These are phyloP conservation scores for Cyphomyrus plagiostoma DNA, from an alignment of 2,113 vertebrate species.

Conservation along the genomic window DNA sequence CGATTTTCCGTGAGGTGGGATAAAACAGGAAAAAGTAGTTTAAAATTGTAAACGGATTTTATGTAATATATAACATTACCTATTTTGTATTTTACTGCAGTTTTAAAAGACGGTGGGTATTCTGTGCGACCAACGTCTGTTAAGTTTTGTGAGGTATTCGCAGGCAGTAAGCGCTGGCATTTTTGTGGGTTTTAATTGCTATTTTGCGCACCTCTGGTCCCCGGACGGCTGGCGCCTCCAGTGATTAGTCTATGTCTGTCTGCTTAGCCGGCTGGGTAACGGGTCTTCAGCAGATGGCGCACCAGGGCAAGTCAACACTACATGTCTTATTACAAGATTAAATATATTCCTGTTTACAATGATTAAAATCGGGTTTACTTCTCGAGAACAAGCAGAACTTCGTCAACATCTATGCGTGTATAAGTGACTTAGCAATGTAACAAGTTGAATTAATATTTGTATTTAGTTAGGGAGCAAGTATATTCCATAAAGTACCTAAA, in stretches of 20 bases:
- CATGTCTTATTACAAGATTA: background rate
- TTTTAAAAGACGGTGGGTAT: conserved; percentile 47
- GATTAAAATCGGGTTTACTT: background rate
- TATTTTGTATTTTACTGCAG: conserved; percentile 50
- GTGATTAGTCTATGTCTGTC: conserved; percentile 44
- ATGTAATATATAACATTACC: conserved; percentile 33
- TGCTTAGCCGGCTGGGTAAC: conserved; percentile 1
- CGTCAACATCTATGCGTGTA: background rate
- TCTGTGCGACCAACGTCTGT: conserved; percentile 40
- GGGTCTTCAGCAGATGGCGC: conserved; percentile 45
- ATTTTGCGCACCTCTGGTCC: conserved; percentile 54
- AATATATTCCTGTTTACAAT: conserved; percentile 4
- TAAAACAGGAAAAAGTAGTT: background rate
- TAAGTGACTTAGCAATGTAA: background rate
- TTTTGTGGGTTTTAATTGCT: conserved; percentile 64
- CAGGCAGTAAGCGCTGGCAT: conserved; percentile 47
- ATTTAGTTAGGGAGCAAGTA: background rate
- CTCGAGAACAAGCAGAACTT: background rate
- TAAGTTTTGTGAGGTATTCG: conserved; percentile 47
- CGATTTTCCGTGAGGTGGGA: background rate
- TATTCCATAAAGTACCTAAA: background rate
- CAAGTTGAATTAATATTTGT: background rate
- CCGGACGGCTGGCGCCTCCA: conserved; percentile 56
- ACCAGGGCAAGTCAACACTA: conserved; percentile 31
- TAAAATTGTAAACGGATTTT: background rate